Percentiles rank a stretch among this genome's conserved stretches.
These are phyloP conservation scores for Agonopterix arenella DNA, from an alignment of 2,888 invertebrate species.

Conservation along the genomic window DNA sequence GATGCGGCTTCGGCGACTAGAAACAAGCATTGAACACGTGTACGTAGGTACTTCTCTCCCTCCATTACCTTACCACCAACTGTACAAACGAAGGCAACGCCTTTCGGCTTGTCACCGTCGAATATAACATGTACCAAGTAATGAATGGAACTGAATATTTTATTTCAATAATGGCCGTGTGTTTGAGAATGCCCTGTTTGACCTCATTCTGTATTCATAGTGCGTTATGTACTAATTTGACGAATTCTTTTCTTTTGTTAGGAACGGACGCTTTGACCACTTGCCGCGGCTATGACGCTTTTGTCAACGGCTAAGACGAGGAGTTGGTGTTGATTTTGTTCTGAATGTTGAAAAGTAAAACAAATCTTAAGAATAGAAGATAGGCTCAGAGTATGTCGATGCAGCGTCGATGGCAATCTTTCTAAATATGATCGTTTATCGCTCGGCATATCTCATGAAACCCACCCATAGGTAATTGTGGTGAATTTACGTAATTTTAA, in stretches of 20 bases:
- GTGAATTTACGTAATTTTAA: slow-evolving; percentile 36
- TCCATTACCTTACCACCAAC: slow-evolving; percentile 39
- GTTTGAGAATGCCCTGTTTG: slow-evolving; percentile 69
- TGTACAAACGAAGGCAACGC: slow-evolving; percentile 65
- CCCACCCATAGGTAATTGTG: slow-evolving; percentile 26
- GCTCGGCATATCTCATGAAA: slow-evolving; percentile 25
- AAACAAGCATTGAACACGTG: slow-evolving; percentile 38
- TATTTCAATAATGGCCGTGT: slow-evolving; percentile 65
- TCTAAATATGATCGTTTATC: slow-evolving; percentile 27
- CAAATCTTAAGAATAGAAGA: not conserved
- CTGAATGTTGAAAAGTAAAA: not conserved
- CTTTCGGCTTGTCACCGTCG: slow-evolving; percentile 58
- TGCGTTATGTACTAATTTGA: slow-evolving; percentile 73
- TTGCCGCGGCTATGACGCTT: slow-evolving; percentile 44
- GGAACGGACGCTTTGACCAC: slow-evolving; percentile 59
- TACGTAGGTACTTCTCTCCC: slow-evolving; percentile 17
- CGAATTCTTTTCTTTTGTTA: slow-evolving; percentile 63
- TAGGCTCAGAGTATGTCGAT: no score
- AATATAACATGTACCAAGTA: slow-evolving; percentile 49
- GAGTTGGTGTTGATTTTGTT: not conserved
- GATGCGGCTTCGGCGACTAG: slow-evolving; percentile 24
- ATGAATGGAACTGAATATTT: slow-evolving; percentile 73
- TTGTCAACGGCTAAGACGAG: slow-evolving; percentile 11
- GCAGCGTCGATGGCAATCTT: no score
- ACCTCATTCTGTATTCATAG: slow-evolving; percentile 72